Evolutionary conservation across 2,888 invertebrate genomes (phyloP), one percentile per base, ranked within the genome.

Genomic region (Marronus borbonicus): DNA sequence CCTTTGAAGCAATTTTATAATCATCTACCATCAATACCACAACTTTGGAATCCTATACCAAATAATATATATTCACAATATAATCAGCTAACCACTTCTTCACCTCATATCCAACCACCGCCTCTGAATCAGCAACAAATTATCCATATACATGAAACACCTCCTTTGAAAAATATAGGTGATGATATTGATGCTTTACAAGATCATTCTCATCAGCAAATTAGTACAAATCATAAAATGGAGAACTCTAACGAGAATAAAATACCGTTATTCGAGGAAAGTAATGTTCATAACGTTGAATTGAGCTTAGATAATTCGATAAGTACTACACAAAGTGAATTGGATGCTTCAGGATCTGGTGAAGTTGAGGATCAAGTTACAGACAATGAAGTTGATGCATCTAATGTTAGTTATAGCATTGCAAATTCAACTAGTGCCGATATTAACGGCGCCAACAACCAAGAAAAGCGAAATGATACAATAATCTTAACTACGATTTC

Each of bases 71-170:
- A 69, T 24, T 20, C 70, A 7, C 55, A 55, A 39, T 70, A 70
- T 17, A 74, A 74, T 36, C 60, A 36, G 7, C 74, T 70, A 58
- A 79, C 79, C 14, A 80, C 80, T 5, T 62, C 64, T 49, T 50
- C 66, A 50, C 79, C 80, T 4, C 80, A 81, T 69, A 69, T 80
- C 12, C 78, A 78, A 55, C 66, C 78, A 49, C 81, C 79, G 24
- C 79, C 80, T 24, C 39, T 81, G 55, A 78, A 80, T 69, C 81
- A 81, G 72, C 82, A 82, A 39, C 81, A 82, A 77, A 81, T 81
- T 49, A 81, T 82, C 58, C 80, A 82, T 77, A 82, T 82, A 36
- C 79, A 80, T 39, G 80, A 81, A 28, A 50, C 76, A 10, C 65
- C 76, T 28, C 69, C 76, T 24, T 39, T 14, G 10, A 64, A 62